Base-by-base conservation (phyloP, 1,140 invertebrate species). In the Cydia splendana region DNA sequence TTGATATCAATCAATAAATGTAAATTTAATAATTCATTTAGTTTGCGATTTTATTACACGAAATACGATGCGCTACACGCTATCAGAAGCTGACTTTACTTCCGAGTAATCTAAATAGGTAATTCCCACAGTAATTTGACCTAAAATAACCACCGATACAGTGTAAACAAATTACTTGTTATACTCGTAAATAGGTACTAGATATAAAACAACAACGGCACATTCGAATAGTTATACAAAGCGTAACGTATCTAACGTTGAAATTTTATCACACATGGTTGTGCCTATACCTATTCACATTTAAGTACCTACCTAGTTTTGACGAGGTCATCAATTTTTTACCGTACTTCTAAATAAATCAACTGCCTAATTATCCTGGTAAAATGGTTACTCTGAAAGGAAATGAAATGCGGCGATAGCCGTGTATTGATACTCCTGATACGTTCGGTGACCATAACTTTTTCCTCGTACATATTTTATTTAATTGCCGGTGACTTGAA, bases 1-100 rank as follows among this genome's bases (percentile, higher is more conserved):
- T 15, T 71, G 34, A 38, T 38, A 71, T 45, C 67, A 71, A 71
- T 71, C 45, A 71, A 45, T 71, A 71, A 67, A 67, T 67, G 67
- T 71, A 71, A 67, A 67, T 34, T 34, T 71, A 42, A 71, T n/a
- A 71, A 71, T 71, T n/a, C 34, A 38, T 42, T 69, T 34, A 30
- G 15, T 67, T 18, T 71, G 67, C 18, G 15, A 34, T 42, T 71
- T 71, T 45, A 65, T 13, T 65, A 34, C 15, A 38, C 34, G 67
- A 24, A 38, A 71, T 71, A 15, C n/a, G 67, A 71, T 18, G 2
- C 34, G 67, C 67, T 42, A 20, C 67, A 71, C 7, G 24, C 18
- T 45, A 71, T 62, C 57, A 24, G 20, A 12, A n/a, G 15, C 30
- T 38, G 67, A 18, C 15, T 71, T 34, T n/a, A 42, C 15, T 71